Conservation (phyloP, 2,797 vertebrate species). For the Falco biarmicus region DNA sequence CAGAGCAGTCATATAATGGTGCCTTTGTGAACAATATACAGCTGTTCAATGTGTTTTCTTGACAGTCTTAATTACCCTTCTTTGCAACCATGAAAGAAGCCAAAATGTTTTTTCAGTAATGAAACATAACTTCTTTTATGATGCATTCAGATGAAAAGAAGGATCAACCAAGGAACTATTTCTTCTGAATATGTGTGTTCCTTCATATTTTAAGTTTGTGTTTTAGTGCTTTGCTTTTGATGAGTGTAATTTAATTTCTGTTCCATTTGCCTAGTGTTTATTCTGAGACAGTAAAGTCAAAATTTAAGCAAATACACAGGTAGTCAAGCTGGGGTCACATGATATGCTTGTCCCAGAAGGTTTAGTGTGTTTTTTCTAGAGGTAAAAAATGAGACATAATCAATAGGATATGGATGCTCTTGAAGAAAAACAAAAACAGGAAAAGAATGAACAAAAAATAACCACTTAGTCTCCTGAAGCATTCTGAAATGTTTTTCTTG, state of each 20-base stretch:
- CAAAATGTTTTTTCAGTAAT: constrained; percentile 68
- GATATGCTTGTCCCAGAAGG: not conserved
- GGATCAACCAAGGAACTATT: constrained; percentile 19
- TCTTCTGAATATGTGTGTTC: constrained; percentile 42
- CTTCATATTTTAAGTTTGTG: constrained; percentile 58
- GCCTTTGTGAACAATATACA: constrained; percentile 76
- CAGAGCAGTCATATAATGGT: constrained; percentile 42
- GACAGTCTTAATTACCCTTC: constrained; percentile 76
- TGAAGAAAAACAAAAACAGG: not conserved
- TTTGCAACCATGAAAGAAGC: constrained; percentile 70
- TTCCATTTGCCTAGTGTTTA: constrained; percentile 32
- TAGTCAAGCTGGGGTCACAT: not conserved
- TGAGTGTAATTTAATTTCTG: constrained; percentile 54
- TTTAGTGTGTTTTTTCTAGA: not conserved
- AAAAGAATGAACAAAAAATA: not conserved
- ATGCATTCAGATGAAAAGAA: constrained; percentile 59
- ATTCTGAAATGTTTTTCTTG: not conserved
- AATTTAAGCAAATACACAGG: constrained; percentile 25
- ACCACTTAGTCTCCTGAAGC: not conserved
- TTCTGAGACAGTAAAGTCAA: constrained; percentile 59
- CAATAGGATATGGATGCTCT: not conserved
- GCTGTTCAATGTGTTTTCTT: constrained; percentile 72
- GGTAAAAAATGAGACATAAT: constrained; percentile 7
- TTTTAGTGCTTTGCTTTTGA: constrained; percentile 54
- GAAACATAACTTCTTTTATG: constrained; percentile 72